Evolutionary conservation across 2,113 vertebrate genomes (phyloP).

Genomic region (Sceloporus tristichus): DNA sequence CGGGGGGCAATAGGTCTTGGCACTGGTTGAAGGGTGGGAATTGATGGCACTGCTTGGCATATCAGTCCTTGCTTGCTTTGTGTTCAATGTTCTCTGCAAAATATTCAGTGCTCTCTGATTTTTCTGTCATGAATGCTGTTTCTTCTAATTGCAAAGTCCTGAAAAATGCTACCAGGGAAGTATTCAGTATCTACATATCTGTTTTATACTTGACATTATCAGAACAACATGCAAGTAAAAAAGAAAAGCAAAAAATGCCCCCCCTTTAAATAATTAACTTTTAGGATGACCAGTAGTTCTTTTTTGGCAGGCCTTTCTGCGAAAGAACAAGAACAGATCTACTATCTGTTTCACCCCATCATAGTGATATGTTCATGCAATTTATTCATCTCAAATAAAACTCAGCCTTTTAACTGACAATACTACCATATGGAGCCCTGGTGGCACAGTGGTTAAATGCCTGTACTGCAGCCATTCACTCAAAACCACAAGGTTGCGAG

Average conservation of each 20-base stretch:
- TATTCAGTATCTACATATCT: background rate
- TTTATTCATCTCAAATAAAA: background rate
- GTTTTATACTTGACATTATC: background rate
- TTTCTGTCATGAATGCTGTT: background rate
- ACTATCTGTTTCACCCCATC: too few species aligned
- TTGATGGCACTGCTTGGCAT: conserved; percentile 25
- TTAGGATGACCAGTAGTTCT: background rate
- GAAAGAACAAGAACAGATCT: too few species aligned
- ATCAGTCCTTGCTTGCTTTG: conserved; percentile 16
- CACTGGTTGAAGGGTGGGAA: conserved; percentile 34
- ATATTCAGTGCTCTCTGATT: conserved; percentile 8
- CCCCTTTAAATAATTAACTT: background rate
- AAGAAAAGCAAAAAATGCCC: background rate
- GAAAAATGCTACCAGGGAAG: background rate
- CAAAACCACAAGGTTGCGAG: too few species aligned
- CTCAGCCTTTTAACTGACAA: too few species aligned
- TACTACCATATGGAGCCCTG: too few species aligned
- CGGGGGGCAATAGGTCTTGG: conserved; percentile 6
- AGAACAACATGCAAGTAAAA: background rate
- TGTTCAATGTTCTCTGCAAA: conserved; percentile 8
- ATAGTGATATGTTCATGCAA: too few species aligned
- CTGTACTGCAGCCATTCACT: too few species aligned
- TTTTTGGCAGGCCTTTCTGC: too few species aligned
- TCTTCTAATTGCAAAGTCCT: background rate
- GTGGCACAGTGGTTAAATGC: too few species aligned